phyloP scores from a whole-genome alignment of 2,888 invertebrate genomes.

The Mesorhabditis spiculigera region DNA sequence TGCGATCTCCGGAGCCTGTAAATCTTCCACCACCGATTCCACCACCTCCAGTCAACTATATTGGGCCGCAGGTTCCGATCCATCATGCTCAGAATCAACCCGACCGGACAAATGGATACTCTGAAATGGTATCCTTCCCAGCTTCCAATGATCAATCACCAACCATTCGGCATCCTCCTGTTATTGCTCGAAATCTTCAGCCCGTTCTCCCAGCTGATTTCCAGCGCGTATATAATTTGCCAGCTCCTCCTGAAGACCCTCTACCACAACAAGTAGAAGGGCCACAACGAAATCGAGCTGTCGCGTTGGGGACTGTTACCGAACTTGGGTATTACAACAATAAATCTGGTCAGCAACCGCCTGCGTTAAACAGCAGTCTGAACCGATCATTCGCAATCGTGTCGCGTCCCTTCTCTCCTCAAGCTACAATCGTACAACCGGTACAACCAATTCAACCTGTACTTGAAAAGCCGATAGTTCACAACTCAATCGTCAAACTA shows the following conservation, averaged over 20 bases:
- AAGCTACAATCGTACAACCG: conserved; percentile 2
- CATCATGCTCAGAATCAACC: neutral
- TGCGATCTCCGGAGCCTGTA: neutral
- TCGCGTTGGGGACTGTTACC: neutral
- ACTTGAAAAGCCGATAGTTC: neutral
- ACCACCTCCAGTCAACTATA: neutral
- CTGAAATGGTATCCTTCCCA: too few species aligned
- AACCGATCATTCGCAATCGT: neutral
- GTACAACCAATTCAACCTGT: conserved; percentile 1
- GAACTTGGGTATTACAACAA: neutral
- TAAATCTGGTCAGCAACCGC: neutral
- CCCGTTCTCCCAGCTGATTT: neutral
- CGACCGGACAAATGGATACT: neutral
- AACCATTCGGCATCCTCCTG: neutral
- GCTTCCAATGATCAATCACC: neutral
- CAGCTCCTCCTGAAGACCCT: neutral
- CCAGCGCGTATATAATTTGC: neutral
- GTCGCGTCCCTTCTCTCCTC: neutral
- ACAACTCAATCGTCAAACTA: neutral
- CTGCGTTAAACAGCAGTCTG: neutral
- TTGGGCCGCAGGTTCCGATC: neutral
- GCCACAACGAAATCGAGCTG: neutral
- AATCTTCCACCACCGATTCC: neutral
- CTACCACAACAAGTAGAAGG: neutral
- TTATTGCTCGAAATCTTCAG: conserved; percentile 3